phyloP scores from a whole-genome alignment of 2,888 invertebrate genomes.

The Latrodectus hesperus region DNA sequence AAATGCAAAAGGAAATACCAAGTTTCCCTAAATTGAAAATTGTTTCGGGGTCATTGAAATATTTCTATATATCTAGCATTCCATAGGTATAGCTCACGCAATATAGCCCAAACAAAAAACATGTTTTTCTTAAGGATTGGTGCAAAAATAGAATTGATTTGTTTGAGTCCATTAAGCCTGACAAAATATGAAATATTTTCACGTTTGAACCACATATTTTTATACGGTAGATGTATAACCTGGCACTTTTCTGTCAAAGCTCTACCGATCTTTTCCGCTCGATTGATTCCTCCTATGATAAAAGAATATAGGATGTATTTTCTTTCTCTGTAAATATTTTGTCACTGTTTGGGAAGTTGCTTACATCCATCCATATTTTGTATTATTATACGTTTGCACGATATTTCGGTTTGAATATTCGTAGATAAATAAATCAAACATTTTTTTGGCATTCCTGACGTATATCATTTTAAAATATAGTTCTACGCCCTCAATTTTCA shows the following conservation, averaged over 20 bases:
- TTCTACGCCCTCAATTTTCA: no score
- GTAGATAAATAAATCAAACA: no score
- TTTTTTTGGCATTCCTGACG: no score
- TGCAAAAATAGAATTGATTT: slow-evolving; percentile 47
- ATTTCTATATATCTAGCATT: slow-evolving; percentile 18
- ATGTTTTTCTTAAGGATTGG: slow-evolving; percentile 34
- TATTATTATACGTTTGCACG: no score
- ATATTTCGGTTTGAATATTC: no score
- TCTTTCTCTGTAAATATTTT: no score
- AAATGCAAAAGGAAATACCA: slow-evolving; percentile 3
- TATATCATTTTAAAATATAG: no score
- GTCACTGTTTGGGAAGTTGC: no score
- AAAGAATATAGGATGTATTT: neutral
- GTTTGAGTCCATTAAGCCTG: slow-evolving; percentile 50
- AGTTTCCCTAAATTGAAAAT: slow-evolving; percentile 17
- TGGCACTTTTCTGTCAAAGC: slow-evolving; percentile 51
- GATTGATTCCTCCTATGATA: slow-evolving; percentile 37
- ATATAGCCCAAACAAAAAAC: slow-evolving; percentile 13
- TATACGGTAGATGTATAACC: neutral
- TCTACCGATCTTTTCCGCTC: slow-evolving; percentile 39
- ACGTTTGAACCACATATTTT: slow-evolving; percentile 2
- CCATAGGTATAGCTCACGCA: slow-evolving; percentile 4
- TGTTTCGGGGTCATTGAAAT: slow-evolving; percentile 6
- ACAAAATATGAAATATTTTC: slow-evolving; percentile 56
- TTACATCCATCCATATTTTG: no score